A percentile compares a stretch with the other conserved stretches of the same genome.
These are phyloP conservation scores for Neocrepidodera transversa DNA, from an alignment of 2,888 invertebrate genomes.

Conservation along the genomic window DNA sequence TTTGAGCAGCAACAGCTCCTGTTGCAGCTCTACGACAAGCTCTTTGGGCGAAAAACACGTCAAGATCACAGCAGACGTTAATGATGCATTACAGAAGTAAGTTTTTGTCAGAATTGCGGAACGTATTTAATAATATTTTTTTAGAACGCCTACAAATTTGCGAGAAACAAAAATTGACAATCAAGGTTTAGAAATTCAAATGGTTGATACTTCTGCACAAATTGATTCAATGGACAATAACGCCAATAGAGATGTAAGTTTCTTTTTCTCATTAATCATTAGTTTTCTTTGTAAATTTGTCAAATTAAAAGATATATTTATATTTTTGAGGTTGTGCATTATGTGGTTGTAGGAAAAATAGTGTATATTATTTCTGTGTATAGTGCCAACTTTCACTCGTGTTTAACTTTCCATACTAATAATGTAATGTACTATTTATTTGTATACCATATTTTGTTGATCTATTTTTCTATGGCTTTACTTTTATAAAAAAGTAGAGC, in stretches of 20 bases:
- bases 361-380: too few species aligned
- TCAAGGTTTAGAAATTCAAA: slow-evolving; percentile 56
- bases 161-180: slow-evolving; percentile 73
- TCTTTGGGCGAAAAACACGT: slow-evolving; percentile 61
- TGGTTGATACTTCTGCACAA: slow-evolving; percentile 46
- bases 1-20: slow-evolving; percentile 61
- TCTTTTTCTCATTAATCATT: too few species aligned
- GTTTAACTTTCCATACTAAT: too few species aligned
- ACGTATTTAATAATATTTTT: slow-evolving; percentile 13
- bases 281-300: too few species aligned
- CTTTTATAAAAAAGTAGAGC: too few species aligned
- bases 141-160: slow-evolving; percentile 51
- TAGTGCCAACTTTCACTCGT: too few species aligned
- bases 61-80: slow-evolving; percentile 54
- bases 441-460: too few species aligned
- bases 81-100: slow-evolving; percentile 49
- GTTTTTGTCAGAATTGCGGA: neutral
- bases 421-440: too few species aligned
- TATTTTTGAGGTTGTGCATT: too few species aligned
- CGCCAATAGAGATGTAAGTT: slow-evolving; percentile 74
- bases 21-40: slow-evolving; percentile 65
- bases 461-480: too few species aligned
- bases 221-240: slow-evolving; percentile 65
- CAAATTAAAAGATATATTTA: too few species aligned
- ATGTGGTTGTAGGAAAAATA: too few species aligned